phyloP scores from a whole-genome alignment of 2,797 vertebrate species.

The Falco columbarius region DNA sequence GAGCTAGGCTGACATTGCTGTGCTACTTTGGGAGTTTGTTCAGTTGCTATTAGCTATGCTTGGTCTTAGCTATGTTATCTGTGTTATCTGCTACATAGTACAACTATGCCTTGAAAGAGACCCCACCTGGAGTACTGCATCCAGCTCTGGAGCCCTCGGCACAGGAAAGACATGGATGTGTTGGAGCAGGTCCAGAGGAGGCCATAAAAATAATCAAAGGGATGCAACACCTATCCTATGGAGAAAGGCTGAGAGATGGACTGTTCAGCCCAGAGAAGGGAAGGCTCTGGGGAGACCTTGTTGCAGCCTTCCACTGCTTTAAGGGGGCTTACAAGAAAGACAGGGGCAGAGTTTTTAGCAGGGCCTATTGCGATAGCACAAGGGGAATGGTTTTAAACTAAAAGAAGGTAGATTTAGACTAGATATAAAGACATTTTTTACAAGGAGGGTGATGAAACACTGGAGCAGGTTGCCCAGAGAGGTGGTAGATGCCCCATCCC shows the following conservation, averaged over 20 bases:
- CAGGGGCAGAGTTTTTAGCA: background rate
- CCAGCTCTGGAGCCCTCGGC: background rate
- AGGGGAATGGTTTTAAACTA: background rate
- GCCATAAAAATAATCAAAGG: background rate
- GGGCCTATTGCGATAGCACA: background rate
- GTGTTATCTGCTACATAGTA: background rate
- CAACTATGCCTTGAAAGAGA: background rate
- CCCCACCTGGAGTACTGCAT: background rate
- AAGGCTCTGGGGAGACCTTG: background rate
- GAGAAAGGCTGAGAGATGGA: background rate
- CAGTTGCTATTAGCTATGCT: background rate
- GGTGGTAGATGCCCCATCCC: no score
- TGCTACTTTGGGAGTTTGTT: background rate
- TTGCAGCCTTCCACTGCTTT: no score
- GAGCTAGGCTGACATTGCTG: background rate
- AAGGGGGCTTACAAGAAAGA: background rate
- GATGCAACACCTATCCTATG: background rate
- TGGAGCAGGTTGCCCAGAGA: background rate
- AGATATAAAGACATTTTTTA: background rate
- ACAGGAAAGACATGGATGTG: background rate
- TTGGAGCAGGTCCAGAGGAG: background rate
- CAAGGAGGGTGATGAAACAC: background rate
- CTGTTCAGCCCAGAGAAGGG: background rate
- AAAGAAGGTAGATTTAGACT: background rate
- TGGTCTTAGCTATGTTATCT: background rate